Conservation (phyloP, 92 coral and sea anemone species). For the Meandrina meandrites region DNA sequence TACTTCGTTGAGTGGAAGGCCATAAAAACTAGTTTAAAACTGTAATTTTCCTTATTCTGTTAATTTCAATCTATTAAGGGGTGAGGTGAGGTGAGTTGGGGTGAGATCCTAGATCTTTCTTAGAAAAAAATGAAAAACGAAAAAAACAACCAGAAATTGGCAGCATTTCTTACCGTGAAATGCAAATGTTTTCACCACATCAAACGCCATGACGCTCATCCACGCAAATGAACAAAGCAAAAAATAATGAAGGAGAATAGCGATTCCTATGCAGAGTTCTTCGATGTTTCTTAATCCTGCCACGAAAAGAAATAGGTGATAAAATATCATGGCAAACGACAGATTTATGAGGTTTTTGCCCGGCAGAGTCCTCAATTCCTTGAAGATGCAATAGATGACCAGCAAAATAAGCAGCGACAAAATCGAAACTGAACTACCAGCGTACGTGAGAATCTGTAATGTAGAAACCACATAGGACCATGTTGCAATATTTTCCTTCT, state of each 20-base stretch:
- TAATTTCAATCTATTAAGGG: too few relatives aligned
- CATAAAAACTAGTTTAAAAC: too few relatives aligned
- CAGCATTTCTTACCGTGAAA: slow-evolving; percentile 6
- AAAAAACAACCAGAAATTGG: too few relatives aligned
- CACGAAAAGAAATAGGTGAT: slow-evolving; percentile 5
- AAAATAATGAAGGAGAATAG: slow-evolving; percentile 35
- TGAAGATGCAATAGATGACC: slow-evolving; percentile 34
- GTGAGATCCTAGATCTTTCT: too few relatives aligned
- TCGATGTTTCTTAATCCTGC: neutral
- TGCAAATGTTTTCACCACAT: slow-evolving; percentile 33
- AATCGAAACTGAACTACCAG: slow-evolving; percentile 38
- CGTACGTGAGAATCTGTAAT: slow-evolving; percentile 37
- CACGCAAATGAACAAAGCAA: slow-evolving; percentile 24
- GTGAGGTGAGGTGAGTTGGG: too few relatives aligned
- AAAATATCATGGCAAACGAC: slow-evolving; percentile 7
- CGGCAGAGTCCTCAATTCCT: slow-evolving; percentile 46
- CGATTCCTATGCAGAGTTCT: neutral
- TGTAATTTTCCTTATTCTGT: too few relatives aligned
- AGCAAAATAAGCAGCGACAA: slow-evolving; percentile 25
- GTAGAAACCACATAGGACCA: neutral
- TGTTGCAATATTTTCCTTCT: neutral
- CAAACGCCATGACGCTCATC: slow-evolving; percentile 49
- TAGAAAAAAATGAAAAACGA: too few relatives aligned
- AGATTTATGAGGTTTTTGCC: slow-evolving; percentile 52
- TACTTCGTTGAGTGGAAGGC: too few relatives aligned